These are phyloP conservation scores for Dasyornis broadbenti DNA, from an alignment of 2,113 vertebrate genomes.

Conservation along the genomic window DNA sequence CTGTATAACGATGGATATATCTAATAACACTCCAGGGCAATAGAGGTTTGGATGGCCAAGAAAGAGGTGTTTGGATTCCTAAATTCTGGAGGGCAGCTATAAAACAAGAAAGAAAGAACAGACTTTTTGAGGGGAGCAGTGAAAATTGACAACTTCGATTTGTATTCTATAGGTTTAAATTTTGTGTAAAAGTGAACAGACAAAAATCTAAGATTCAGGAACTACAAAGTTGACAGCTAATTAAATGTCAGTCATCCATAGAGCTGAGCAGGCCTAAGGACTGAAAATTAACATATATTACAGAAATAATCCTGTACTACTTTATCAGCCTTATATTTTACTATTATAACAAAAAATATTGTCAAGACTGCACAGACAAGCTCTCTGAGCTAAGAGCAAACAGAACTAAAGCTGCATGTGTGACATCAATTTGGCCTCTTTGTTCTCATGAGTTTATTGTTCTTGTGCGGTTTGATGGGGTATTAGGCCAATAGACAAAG, in stretches of 20 bases:
- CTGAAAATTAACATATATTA: background rate
- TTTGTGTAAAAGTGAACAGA: background rate
- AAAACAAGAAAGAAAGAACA: background rate
- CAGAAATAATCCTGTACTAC: background rate
- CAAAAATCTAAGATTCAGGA: background rate
- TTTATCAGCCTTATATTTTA: background rate
- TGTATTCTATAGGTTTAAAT: background rate
- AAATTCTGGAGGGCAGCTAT: background rate
- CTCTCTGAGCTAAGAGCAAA: background rate
- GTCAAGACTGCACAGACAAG: background rate
- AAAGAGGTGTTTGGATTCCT: background rate
- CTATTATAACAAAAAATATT: background rate
- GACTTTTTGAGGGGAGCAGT: background rate
- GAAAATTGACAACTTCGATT: background rate
- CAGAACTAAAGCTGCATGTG: background rate
- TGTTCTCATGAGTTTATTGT: background rate
- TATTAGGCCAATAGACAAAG: background rate
- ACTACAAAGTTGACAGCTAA: background rate
- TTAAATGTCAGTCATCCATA: background rate
- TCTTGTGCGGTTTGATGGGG: background rate
- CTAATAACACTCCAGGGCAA: background rate
- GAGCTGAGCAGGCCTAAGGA: background rate
- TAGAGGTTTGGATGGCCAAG: background rate
- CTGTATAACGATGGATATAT: background rate
- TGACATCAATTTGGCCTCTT: background rate